Percentiles rank a stretch among this genome's conserved stretches.
phyloP scores from a whole-genome alignment of 2,888 invertebrate genomes.

The Chrysina gloriosa region DNA sequence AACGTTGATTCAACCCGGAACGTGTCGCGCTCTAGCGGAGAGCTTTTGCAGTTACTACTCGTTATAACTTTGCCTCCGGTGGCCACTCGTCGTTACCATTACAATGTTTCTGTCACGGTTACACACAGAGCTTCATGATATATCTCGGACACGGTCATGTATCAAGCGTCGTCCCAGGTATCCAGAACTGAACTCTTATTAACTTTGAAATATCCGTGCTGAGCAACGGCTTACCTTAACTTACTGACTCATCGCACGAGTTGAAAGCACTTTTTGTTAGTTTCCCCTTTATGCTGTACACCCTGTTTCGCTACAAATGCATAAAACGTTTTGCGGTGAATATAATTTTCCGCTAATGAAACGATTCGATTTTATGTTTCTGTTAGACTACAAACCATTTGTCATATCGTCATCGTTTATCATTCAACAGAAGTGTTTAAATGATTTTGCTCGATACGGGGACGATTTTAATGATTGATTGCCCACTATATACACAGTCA shows the following conservation, averaged over 20 bases:
- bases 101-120: conserved; percentile 38
- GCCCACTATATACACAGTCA: too few species aligned
- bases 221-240: conserved; percentile 9
- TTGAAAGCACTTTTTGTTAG: conserved; percentile 1
- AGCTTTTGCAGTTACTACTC: conserved; percentile 37
- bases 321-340: conserved; percentile 10
- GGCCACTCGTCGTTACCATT: conserved; percentile 32
- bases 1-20: conserved; percentile 33
- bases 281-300: neutral
- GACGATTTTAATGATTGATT: too few species aligned
- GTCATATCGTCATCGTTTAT: too few species aligned
- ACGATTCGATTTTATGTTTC: neutral
- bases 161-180: conserved; percentile 26
- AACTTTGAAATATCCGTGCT: conserved; percentile 16
- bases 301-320: neutral
- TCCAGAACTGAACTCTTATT: conserved; percentile 25
- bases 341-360: conserved; percentile 3
- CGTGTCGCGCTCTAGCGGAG: conserved; percentile 36
- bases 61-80: conserved; percentile 37
- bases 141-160: conserved; percentile 24
- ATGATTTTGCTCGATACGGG: too few species aligned
- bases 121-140: conserved; percentile 34
- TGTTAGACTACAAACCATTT: too few species aligned
- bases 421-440: too few species aligned
- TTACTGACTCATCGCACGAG: neutral